These are phyloP conservation scores for Drosophila eohydei DNA, from an alignment of 2,888 invertebrate species.

Conservation along the genomic window DNA sequence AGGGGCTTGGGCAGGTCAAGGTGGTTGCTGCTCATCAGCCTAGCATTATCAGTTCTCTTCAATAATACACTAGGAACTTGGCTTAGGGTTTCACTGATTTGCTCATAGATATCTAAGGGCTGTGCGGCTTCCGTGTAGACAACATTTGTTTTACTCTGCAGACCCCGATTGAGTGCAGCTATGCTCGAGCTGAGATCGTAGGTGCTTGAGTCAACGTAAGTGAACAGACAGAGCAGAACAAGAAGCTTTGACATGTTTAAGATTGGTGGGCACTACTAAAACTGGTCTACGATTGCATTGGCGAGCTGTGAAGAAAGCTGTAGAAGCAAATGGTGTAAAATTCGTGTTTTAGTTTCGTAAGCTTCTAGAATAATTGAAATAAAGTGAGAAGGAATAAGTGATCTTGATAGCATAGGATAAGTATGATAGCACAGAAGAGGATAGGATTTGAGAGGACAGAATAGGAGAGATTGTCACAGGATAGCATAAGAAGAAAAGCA, in stretches of 20 bases:
- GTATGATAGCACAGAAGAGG: neutral
- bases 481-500: neutral
- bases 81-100: conserved; percentile 13
- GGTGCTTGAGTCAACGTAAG: conserved; percentile 1
- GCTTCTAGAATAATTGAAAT: neutral
- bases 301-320: conserved; percentile 25
- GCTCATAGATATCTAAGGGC: conserved; percentile 3
- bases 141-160: conserved; percentile 40
- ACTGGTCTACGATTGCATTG: neutral
- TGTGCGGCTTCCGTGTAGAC: conserved; percentile 26
- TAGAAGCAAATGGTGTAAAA: conserved; percentile 15
- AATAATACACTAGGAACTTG: conserved; percentile 47
- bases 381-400: neutral
- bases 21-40: neutral
- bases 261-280: neutral
- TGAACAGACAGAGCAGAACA: conserved; percentile 11
- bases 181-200: conserved; percentile 27
- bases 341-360: conserved; percentile 1
- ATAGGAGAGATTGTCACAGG: neutral
- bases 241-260: conserved; percentile 32
- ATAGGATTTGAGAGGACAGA: no score
- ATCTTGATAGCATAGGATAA: neutral
- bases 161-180: conserved; percentile 27
- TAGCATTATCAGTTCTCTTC: neutral
- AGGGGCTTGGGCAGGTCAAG: conserved; percentile 28